Evolutionary conservation across 1,140 invertebrate genomes (phyloP).

Genomic region (Drosophila takahashii): DNA sequence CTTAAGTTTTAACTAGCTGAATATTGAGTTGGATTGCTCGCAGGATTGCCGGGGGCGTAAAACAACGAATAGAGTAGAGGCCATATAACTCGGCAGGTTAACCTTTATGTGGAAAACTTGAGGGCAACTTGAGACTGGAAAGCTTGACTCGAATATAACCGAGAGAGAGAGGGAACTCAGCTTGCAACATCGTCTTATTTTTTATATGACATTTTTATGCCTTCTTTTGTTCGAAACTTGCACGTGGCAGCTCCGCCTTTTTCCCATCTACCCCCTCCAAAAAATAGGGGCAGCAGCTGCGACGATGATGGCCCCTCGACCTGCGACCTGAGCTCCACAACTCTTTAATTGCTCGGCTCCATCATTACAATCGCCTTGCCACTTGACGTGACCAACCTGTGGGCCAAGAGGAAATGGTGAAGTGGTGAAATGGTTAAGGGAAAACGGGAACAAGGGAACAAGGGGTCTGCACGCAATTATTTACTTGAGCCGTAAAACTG

Average conservation of each 20-base stretch:
- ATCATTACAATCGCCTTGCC: slow-evolving; percentile 74
- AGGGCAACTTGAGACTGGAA: slow-evolving; percentile 9
- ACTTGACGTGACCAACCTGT: slow-evolving; percentile 52
- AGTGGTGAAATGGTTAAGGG: not conserved
- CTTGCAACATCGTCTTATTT: slow-evolving; percentile 60
- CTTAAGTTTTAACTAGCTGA: slow-evolving; percentile 57
- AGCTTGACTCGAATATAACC: slow-evolving; percentile 8
- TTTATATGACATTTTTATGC: slow-evolving; percentile 73
- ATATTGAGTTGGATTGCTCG: slow-evolving; percentile 50
- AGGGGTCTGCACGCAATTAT: slow-evolving; percentile 69
- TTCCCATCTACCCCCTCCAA: not conserved
- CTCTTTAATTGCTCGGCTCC: slow-evolving; percentile 76
- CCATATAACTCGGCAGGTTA: slow-evolving; percentile 58
- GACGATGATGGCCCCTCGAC: slow-evolving; percentile 21
- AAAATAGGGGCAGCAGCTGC: slow-evolving; percentile 28
- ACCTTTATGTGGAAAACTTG: slow-evolving; percentile 65
- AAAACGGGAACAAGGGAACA: not conserved
- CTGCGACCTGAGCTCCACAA: slow-evolving; percentile 46
- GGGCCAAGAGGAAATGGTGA: not conserved
- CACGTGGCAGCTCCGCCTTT: slow-evolving; percentile 16
- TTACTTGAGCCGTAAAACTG: slow-evolving; percentile 82
- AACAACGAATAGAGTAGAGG: slow-evolving; percentile 34
- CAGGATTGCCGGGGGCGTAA: slow-evolving; percentile 43
- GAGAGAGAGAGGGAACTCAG: slow-evolving; percentile 19
- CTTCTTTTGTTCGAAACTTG: slow-evolving; percentile 71